Evolutionary conservation across 2,888 invertebrate species (phyloP).

Genomic region (Nymphalis polychloros): DNA sequence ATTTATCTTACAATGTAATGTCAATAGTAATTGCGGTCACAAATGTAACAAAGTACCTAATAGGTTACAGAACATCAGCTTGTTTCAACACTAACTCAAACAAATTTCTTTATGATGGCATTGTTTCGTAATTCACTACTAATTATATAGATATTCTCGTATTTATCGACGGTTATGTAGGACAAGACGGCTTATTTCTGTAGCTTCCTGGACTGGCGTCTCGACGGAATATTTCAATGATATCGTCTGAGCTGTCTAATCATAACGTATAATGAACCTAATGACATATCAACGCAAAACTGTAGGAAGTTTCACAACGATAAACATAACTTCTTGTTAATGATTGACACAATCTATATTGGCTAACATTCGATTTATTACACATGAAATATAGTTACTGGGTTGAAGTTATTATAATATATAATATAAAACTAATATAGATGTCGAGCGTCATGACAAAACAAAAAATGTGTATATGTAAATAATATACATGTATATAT

Average conservation of each 20-base stretch:
- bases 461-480: too few species aligned
- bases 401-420: too few species aligned
- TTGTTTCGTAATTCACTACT: slow-evolving; percentile 48
- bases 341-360: slow-evolving; percentile 9
- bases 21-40: slow-evolving; percentile 18
- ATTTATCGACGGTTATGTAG: slow-evolving; percentile 64
- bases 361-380: slow-evolving; percentile 7
- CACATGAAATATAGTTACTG: neutral
- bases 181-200: slow-evolving; percentile 67
- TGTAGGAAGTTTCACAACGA: slow-evolving; percentile 20
- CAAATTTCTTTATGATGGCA: slow-evolving; percentile 40
- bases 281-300: slow-evolving; percentile 21
- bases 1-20: slow-evolving; percentile 8
- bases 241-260: slow-evolving; percentile 38
- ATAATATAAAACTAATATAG: too few species aligned
- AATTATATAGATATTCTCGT: slow-evolving; percentile 55
- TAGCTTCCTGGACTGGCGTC: slow-evolving; percentile 54
- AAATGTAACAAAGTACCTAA: neutral
- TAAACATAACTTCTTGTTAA: slow-evolving; percentile 13
- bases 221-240: slow-evolving; percentile 48
- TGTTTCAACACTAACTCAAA: slow-evolving; percentile 10
- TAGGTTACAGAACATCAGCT: slow-evolving; percentile 6
- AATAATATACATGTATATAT: too few species aligned
- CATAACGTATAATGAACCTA: slow-evolving; percentile 34
- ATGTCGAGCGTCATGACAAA: too few species aligned